These are phyloP conservation scores for Pantherophis guttatus DNA, from an alignment of 2,113 vertebrate genomes.

Conservation along the genomic window DNA sequence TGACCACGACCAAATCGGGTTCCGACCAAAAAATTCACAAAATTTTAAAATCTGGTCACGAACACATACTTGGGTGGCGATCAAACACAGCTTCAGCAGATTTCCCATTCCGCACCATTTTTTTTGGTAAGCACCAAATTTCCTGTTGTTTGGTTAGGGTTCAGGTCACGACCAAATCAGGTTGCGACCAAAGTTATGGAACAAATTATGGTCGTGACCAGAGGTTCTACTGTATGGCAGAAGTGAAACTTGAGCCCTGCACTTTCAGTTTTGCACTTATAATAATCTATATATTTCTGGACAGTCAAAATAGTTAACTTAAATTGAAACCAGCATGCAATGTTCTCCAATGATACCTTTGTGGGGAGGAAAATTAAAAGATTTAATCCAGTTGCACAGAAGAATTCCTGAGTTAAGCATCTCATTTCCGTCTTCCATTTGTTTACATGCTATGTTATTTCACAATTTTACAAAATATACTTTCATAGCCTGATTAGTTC, in stretches of 20 bases:
- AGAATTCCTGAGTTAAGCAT: neutral
- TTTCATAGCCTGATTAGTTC: slow-evolving; percentile 17
- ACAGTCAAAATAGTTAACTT: neutral
- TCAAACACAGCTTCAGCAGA: too few relatives aligned
- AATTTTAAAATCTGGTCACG: too few relatives aligned
- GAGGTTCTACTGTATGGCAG: neutral
- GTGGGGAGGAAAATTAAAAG: neutral
- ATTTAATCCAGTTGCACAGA: neutral
- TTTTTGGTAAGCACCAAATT: too few relatives aligned
- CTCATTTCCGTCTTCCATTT: neutral
- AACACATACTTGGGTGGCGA: too few relatives aligned
- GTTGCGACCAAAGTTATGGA: too few relatives aligned
- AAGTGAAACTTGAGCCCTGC: neutral
- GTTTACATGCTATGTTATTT: neutral
- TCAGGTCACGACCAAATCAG: too few relatives aligned
- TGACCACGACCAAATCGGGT: too few relatives aligned
- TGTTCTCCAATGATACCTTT: neutral
- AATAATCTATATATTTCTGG: neutral
- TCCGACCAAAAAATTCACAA: too few relatives aligned
- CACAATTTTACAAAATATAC: neutral
- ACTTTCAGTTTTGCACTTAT: neutral
- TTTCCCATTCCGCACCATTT: too few relatives aligned
- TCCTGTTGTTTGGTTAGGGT: too few relatives aligned
- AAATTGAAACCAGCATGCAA: neutral
- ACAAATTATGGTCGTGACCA: too few relatives aligned